Evolutionary conservation across 1,140 invertebrate genomes (phyloP).

Genomic region (Drosophila lowei): DNA sequence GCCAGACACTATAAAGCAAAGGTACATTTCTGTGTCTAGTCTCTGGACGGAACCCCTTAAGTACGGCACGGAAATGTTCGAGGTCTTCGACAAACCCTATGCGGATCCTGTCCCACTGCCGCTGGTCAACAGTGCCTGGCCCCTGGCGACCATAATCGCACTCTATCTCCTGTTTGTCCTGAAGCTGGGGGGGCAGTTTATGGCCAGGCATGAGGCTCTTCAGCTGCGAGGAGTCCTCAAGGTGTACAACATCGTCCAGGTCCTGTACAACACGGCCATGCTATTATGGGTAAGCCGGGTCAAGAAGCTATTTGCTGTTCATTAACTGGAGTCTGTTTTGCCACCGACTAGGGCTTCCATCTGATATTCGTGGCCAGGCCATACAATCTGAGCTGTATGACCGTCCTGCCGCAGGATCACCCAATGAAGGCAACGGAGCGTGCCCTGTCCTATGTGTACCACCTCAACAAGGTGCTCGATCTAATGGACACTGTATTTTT

Average conservation of each 20-base stretch:
- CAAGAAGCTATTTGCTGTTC: not conserved
- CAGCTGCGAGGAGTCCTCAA: slow-evolving; percentile 89
- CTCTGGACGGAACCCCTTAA: not conserved
- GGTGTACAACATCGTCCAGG: slow-evolving; percentile 91
- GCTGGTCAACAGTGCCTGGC: slow-evolving; percentile 88
- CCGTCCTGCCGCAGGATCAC: slow-evolving; percentile 39
- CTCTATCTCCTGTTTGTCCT: slow-evolving; percentile 88
- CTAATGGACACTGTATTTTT: slow-evolving; percentile 46
- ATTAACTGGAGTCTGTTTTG: not conserved
- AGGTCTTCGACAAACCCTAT: slow-evolving; percentile 20
- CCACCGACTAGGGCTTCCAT: slow-evolving; percentile 5
- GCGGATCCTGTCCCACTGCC: slow-evolving; percentile 79
- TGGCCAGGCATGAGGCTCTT: slow-evolving; percentile 92
- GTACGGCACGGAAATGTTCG: slow-evolving; percentile 20
- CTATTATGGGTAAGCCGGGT: slow-evolving; percentile 19
- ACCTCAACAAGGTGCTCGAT: slow-evolving; percentile 45
- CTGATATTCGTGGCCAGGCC: slow-evolving; percentile 6
- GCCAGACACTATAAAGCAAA: not conserved
- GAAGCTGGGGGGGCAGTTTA: slow-evolving; percentile 88
- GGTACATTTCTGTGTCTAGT: not conserved
- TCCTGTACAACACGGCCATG: slow-evolving; percentile 37
- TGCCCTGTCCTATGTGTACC: slow-evolving; percentile 27
- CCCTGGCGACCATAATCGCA: slow-evolving; percentile 88
- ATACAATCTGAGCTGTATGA: slow-evolving; percentile 35
- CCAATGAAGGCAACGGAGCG: slow-evolving; percentile 27